Conservation (phyloP, 37 sponge, comb jelly and placozoan genomes). For the Bolinopsis microptera region DNA sequence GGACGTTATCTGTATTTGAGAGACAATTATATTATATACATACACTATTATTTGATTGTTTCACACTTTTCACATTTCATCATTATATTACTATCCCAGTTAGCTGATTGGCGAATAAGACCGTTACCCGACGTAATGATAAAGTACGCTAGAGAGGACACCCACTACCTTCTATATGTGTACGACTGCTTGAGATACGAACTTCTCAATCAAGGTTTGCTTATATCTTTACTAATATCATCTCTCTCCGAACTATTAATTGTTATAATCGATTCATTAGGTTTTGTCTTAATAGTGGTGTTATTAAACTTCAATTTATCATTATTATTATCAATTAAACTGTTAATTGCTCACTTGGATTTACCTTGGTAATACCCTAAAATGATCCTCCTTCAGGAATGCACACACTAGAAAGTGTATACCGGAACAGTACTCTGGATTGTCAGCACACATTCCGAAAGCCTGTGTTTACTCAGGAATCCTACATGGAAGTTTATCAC, state of each 20-base stretch:
- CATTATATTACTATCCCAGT: too few species aligned
- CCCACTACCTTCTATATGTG: slow-evolving; percentile 93
- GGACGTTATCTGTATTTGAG: too few species aligned
- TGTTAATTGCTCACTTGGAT: neutral
- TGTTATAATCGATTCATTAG: neutral
- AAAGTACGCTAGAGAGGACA: slow-evolving; percentile 95
- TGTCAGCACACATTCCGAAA: slow-evolving; percentile 73
- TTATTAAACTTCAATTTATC: too few species aligned
- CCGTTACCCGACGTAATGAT: slow-evolving; percentile 87
- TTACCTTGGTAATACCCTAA: neutral
- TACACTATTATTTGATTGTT: too few species aligned
- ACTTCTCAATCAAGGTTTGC: slow-evolving; percentile 70
- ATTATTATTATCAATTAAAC: too few species aligned
- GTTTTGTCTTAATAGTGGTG: too few species aligned
- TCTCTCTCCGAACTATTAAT: slow-evolving; percentile 55
- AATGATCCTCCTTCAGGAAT: too few species aligned
- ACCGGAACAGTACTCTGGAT: slow-evolving; percentile 15
- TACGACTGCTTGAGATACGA: slow-evolving; percentile 90
- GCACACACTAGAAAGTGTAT: slow-evolving; percentile 44
- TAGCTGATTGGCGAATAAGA: slow-evolving; percentile 98
- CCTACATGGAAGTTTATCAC: slow-evolving; percentile 73
- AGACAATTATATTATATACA: too few species aligned
- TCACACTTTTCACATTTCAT: too few species aligned
- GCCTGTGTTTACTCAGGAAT: slow-evolving; percentile 70
- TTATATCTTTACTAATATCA: slow-evolving; percentile 68